A percentile compares a stretch with the other conserved stretches of the same genome.
Conservation (phyloP, 2,113 vertebrate genomes). For the Tapirus terrestris region DNA sequence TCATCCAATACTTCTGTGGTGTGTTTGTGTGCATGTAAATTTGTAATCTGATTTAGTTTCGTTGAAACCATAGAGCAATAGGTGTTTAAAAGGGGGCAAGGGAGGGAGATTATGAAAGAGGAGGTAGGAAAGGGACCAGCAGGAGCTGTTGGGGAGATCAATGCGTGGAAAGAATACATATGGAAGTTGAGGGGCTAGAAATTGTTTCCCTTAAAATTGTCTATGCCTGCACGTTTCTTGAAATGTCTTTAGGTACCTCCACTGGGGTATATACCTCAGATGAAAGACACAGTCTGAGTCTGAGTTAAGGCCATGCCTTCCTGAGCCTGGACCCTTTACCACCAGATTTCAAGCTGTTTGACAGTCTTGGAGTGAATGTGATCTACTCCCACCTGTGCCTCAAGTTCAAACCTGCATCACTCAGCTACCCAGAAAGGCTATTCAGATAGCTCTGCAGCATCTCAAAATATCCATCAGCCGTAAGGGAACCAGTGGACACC, state of each 20-base stretch:
- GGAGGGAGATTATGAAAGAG: neutral
- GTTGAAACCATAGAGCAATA: neutral
- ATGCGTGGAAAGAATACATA: neutral
- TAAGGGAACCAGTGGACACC: neutral
- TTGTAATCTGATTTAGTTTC: neutral
- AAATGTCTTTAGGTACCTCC: neutral
- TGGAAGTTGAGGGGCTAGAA: neutral
- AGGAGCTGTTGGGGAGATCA: neutral
- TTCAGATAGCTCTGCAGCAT: neutral
- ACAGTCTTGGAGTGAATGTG: neutral
- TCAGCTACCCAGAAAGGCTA: neutral
- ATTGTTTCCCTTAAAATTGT: neutral
- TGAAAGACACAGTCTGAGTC: neutral
- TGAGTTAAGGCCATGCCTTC: neutral
- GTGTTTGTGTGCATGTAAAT: neutral
- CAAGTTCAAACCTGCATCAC: neutral
- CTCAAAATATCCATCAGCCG: neutral
- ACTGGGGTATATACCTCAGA: neutral
- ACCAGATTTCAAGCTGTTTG: neutral
- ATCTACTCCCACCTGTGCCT: neutral
- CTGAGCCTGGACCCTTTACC: neutral
- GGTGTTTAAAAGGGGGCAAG: neutral
- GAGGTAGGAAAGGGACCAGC: neutral
- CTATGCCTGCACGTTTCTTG: neutral
- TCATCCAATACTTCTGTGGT: neutral